Conservation (phyloP, 2,113 vertebrate species). For the Heterocephalus glaber region DNA sequence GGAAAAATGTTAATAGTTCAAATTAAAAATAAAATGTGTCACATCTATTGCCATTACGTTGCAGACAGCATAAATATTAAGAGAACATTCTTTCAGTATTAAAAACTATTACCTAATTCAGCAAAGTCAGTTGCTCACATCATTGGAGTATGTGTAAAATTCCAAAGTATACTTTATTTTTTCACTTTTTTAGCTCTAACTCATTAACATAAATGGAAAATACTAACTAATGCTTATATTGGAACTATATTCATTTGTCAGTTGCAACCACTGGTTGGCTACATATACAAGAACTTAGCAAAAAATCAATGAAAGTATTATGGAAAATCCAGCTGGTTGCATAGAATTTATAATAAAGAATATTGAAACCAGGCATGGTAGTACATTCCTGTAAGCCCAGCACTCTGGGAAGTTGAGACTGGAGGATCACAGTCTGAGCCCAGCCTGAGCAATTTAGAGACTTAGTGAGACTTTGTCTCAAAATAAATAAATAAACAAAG, state of each 20-base stretch:
- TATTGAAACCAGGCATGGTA: background rate
- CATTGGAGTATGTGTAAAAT: background rate
- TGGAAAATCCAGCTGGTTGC: conserved; percentile 24
- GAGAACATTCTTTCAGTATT: background rate
- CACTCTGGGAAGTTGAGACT: background rate
- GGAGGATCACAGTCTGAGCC: background rate
- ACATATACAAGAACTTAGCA: background rate
- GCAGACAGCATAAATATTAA: background rate
- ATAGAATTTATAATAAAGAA: conserved; percentile 1
- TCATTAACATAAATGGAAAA: conserved; percentile 47
- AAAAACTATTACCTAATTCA: background rate
- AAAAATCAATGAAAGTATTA: conserved; percentile 33
- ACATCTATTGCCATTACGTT: background rate
- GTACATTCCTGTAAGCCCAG: background rate
- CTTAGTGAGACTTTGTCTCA: background rate
- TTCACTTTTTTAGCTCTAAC: background rate
- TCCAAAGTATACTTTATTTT: background rate
- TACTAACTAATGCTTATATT: background rate
- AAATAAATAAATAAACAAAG: background rate
- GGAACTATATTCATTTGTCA: conserved; percentile 31
- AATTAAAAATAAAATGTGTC: background rate
- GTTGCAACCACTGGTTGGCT: background rate
- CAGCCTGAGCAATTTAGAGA: background rate
- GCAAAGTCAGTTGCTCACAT: background rate
- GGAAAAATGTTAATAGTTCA: background rate